Evolutionary conservation across 2,797 vertebrate species (phyloP).

Genomic region (Oreochromis mossambicus): DNA sequence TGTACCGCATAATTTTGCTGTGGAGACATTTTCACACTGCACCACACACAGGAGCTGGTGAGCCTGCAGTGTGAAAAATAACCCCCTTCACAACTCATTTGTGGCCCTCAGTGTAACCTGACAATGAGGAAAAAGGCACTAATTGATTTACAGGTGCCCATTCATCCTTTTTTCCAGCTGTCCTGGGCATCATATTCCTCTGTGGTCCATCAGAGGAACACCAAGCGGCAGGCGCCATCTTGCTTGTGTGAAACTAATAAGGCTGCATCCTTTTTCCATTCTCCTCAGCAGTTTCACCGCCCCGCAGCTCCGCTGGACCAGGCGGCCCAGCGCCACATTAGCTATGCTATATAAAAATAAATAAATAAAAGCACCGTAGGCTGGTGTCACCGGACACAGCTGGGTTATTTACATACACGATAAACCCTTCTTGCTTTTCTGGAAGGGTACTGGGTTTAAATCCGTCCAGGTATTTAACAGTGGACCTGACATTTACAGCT

Average conservation of each 20-base stretch:
- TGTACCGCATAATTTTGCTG: background rate
- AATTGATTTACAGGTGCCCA: background rate
- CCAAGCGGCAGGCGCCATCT: conserved; percentile 65
- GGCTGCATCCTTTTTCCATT: conserved; percentile 42
- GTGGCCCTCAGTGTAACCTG: background rate
- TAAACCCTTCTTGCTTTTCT: background rate
- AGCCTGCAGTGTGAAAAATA: background rate
- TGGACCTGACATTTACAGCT: background rate
- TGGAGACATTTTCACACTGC: conserved; percentile 12
- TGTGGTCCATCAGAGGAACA: conserved; percentile 18
- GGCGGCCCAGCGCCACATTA: background rate
- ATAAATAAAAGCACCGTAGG: background rate
- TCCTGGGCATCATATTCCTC: background rate
- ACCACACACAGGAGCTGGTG: background rate
- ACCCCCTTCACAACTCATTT: background rate
- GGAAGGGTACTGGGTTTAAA: background rate
- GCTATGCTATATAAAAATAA: background rate
- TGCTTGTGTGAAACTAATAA: conserved; percentile 52
- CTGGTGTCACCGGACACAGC: too few species aligned
- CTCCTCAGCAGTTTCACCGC: conserved; percentile 31
- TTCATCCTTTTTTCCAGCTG: background rate
- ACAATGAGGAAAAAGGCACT: background rate
- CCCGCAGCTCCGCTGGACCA: background rate
- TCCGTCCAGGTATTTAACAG: background rate
- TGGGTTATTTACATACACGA: background rate